A percentile compares a stretch with the other conserved stretches of the same genome.
These are phyloP conservation scores for Calypte anna DNA, from an alignment of 2,113 vertebrate species.

Conservation along the genomic window DNA sequence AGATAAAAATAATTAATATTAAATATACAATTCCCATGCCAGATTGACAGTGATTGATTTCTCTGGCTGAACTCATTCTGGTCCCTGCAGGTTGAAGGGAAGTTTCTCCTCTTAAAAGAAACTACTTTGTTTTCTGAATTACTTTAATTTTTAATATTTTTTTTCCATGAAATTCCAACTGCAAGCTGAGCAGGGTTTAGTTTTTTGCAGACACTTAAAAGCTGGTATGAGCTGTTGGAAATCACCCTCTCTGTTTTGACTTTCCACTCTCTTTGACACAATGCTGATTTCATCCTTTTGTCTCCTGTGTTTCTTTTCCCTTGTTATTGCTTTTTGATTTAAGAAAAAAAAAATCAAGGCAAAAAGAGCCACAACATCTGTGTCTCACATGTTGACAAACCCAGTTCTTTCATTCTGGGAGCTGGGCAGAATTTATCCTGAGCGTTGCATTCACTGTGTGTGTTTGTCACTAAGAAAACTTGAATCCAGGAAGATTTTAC, in stretches of 20 bases:
- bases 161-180: not conserved
- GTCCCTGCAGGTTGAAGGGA: not conserved
- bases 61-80: not conserved
- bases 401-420: not conserved
- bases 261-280: not conserved
- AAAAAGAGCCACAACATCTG: not conserved
- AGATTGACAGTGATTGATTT: not conserved
- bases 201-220: not conserved
- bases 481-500: not conserved
- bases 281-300: not conserved
- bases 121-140: not conserved
- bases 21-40: not conserved
- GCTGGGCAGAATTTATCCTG: not conserved
- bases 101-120: not conserved
- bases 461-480: not conserved
- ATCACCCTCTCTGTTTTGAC: not conserved
- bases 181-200: not conserved
- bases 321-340: not conserved
- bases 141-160: not conserved
- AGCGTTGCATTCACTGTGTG: not conserved
- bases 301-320: not conserved
- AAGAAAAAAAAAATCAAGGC: not conserved
- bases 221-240: not conserved
- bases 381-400: not conserved
- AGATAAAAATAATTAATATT: conserved; percentile 36